These are phyloP conservation scores for Esox lucius DNA, from an alignment of 2,797 vertebrate species.

Conservation along the genomic window DNA sequence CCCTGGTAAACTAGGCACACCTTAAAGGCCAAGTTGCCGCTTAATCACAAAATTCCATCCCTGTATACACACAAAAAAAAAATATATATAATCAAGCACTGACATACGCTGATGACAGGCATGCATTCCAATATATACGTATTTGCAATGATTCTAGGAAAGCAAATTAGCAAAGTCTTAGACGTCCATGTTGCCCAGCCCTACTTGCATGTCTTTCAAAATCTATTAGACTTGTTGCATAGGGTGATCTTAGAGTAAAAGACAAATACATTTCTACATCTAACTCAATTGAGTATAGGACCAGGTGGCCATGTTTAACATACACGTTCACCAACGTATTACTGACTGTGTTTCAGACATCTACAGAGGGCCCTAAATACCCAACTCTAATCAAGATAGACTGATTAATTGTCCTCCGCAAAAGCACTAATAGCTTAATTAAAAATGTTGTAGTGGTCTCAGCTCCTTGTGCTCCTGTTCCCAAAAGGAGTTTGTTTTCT, in stretches of 20 bases:
- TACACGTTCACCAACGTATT: slow-evolving; percentile 12
- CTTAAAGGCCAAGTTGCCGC: no score
- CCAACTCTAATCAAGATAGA: slow-evolving; percentile 62
- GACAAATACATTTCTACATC: slow-evolving; percentile 5
- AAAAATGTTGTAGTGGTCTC: slow-evolving; percentile 61
- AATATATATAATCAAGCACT: no score
- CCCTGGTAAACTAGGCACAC: no score
- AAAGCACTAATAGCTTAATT: slow-evolving; percentile 72
- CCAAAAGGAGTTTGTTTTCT: slow-evolving; percentile 26
- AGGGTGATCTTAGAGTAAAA: not conserved
- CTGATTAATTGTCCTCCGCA: slow-evolving; percentile 68
- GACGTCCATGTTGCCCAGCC: no score
- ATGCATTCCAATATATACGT: no score
- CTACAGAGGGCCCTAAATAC: slow-evolving; percentile 64
- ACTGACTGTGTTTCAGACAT: slow-evolving; percentile 54
- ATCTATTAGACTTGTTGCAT: not conserved
- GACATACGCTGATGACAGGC: no score
- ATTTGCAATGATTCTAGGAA: no score
- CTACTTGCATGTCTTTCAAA: no score
- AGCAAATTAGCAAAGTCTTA: no score
- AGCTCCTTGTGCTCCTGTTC: slow-evolving; percentile 53
- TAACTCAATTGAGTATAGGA: not conserved
- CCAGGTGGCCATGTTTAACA: slow-evolving; percentile 1
- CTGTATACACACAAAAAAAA: no score
- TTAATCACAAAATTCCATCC: no score